Base-by-base conservation (phyloP, 2,797 vertebrate genomes). In the Melanotaenia maccullochi region DNA sequence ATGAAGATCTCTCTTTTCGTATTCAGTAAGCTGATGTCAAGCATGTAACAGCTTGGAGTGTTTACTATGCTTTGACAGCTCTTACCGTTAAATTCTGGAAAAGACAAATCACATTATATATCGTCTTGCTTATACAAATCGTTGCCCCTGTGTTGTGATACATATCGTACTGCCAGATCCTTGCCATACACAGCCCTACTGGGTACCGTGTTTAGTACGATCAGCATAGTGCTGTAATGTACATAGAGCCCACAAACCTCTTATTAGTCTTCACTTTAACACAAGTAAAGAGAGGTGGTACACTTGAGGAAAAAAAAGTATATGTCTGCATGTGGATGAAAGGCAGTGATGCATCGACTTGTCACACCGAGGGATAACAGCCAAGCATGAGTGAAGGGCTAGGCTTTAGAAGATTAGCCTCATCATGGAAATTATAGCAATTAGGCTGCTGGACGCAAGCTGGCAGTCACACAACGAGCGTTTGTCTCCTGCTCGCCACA, bases 371-470 rank as follows among this genome's bases (percentile, higher is more conserved):
- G 78, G 84, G 83, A 89, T 82, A 84, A 79, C 82, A 74, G 88
- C 88, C 88, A 89, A 88, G 86, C 78, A 77, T 81, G 79, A 92
- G 81, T 75, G 81, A 89, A 89, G 85, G 88, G 80, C 79, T 79
- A 82, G 89, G 78, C 82, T 89, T 88, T 65, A 90, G 88, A 85
- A 89, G 92, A 92, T 93, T 90, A 93, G 90, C 85, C 84, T 85
- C 91, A 93, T 93, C 90, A 90, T 90, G 88, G 82, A 90, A 92
- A 93, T 92, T 92, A 90, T 75, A 87, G 91, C 87, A 91, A 93
- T 93, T 92, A 92, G 82, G 78, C 80, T 81, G 86, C 88, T 86
- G 86, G 89, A 91, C 70, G 69, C 75, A 66, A 71, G 71, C 87
- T 92, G 92, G 92, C 90, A 86, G 77, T 59, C 72, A 66, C 88